Evolutionary conservation across 2,888 invertebrate genomes (phyloP).

Genomic region (Empis stercorea): DNA sequence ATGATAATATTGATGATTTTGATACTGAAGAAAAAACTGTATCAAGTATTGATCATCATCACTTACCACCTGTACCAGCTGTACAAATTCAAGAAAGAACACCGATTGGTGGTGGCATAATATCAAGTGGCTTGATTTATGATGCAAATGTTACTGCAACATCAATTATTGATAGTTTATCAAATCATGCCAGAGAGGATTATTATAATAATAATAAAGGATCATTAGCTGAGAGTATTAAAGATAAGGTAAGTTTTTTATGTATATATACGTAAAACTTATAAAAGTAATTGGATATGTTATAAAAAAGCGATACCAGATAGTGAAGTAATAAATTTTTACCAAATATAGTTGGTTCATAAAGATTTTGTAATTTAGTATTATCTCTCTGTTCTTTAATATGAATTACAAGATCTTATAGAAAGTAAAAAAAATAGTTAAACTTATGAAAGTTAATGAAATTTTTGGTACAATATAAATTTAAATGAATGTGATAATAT

Average conservation of each 20-base stretch:
- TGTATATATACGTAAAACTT: no score
- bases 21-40: slow-evolving; percentile 15
- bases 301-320: no score
- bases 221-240: slow-evolving; percentile 2
- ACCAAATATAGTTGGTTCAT: no score
- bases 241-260: slow-evolving; percentile 5
- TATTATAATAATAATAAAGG: slow-evolving; percentile 25
- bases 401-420: no score
- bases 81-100: slow-evolving; percentile 10
- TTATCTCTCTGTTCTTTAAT: no score
- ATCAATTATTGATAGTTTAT: slow-evolving; percentile 33
- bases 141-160: slow-evolving; percentile 34
- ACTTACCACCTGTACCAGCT: slow-evolving; percentile 8
- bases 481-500: no score
- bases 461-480: no score
- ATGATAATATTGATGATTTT: slow-evolving; percentile 12
- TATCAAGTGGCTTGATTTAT: slow-evolving; percentile 24
- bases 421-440: no score
- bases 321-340: no score
- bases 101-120: slow-evolving; percentile 13
- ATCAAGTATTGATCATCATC: slow-evolving; percentile 19
- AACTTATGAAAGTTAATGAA: no score
- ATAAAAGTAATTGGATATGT: no score
- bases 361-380: no score
- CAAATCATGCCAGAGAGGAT: slow-evolving; percentile 32